Evolutionary conservation across 2,888 invertebrate genomes (phyloP).

Genomic region (Cerceris rybyensis): DNA sequence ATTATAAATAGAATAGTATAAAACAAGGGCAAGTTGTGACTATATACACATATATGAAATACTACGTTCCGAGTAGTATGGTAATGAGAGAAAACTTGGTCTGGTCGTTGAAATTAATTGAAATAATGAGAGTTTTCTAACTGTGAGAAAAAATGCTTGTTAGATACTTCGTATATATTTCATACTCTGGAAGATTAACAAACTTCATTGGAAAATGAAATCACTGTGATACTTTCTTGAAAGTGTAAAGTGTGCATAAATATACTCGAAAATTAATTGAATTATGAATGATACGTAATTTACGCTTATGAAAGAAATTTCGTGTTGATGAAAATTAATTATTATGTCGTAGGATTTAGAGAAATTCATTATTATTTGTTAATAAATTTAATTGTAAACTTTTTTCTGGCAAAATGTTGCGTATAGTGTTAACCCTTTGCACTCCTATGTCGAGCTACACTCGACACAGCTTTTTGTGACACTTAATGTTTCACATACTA

Average conservation of each 20-base stretch:
- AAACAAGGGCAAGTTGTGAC: constrained; percentile 22
- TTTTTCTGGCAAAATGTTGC: too few species aligned
- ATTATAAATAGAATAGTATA: constrained; percentile 1
- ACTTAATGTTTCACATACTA: too few species aligned
- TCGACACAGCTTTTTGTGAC: too few species aligned
- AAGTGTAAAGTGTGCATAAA: neutral
- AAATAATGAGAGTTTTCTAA: constrained; percentile 47
- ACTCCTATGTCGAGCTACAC: too few species aligned
- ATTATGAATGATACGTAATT: too few species aligned
- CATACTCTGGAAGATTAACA: constrained; percentile 20
- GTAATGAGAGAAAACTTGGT: constrained; percentile 44
- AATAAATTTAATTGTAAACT: too few species aligned
- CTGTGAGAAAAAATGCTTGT: constrained; percentile 29
- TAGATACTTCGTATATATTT: constrained; percentile 31
- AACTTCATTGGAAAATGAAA: constrained; percentile 14
- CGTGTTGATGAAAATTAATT: too few species aligned
- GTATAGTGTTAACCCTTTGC: too few species aligned
- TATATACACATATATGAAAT: neutral
- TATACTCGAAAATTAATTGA: too few species aligned
- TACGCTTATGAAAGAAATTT: too few species aligned
- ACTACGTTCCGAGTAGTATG: constrained; percentile 12
- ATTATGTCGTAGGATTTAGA: too few species aligned
- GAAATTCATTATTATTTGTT: too few species aligned
- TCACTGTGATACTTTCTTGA: neutral
- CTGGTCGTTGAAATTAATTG: constrained; percentile 38